These are phyloP conservation scores for Oreortyx pictus DNA, from an alignment of 2,797 vertebrate genomes.

Conservation along the genomic window DNA sequence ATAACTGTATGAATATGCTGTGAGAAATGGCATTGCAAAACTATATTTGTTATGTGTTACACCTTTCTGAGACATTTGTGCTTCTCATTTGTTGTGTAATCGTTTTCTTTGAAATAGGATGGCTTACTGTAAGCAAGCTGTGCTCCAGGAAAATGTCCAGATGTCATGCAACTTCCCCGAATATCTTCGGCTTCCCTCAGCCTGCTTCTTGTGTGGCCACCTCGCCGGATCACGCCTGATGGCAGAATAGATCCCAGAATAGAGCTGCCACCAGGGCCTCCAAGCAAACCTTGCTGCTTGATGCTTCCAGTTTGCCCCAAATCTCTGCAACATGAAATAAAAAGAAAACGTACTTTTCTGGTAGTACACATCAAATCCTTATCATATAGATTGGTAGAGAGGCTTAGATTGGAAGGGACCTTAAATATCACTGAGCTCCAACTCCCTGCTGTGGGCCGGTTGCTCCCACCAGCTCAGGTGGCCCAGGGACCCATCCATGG, in stretches of 20 bases:
- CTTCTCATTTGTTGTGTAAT: background rate
- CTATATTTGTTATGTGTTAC: background rate
- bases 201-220: background rate
- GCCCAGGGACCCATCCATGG: no score
- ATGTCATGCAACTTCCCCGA: background rate
- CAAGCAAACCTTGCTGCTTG: fast-evolving
- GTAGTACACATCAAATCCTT: fast-evolving
- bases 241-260: background rate
- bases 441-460: no score
- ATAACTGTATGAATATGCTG: conserved; percentile 47
- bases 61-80: background rate
- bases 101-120: background rate
- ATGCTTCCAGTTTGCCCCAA: background rate
- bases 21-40: conserved; percentile 46
- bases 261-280: background rate
- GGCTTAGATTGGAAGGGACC: background rate
- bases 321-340: background rate
- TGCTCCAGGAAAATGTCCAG: background rate
- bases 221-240: fast-evolving
- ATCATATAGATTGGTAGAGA: background rate
- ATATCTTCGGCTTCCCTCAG: background rate
- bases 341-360: background rate
- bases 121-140: background rate
- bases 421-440: background rate
- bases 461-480: no score